phyloP scores from a whole-genome alignment of 2,888 invertebrate species.

The Ptychoptera albimana region DNA sequence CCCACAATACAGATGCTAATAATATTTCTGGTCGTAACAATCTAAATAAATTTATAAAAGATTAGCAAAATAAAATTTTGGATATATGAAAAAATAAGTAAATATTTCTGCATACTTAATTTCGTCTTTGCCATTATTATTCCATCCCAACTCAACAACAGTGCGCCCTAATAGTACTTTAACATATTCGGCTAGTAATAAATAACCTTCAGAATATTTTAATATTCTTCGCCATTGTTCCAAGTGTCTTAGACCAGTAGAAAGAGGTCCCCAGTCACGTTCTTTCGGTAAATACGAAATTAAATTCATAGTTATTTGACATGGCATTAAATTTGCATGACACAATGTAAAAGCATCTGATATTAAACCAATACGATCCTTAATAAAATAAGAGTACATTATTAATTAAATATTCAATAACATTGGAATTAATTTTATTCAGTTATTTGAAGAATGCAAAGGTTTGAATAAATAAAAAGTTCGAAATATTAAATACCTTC shows the following conservation, averaged over 20 bases:
- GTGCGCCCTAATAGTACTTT: conserved; percentile 26
- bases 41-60: conserved; percentile 15
- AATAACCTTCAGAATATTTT: conserved; percentile 30
- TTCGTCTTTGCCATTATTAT: conserved; percentile 25
- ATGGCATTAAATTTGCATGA: conserved; percentile 29
- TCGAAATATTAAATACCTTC: conserved; percentile 21
- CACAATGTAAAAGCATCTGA: conserved; percentile 32
- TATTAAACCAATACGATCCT: conserved; percentile 29
- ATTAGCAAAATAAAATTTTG: no score
- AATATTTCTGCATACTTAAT: conserved; percentile 16
- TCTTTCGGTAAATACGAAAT: conserved; percentile 28
- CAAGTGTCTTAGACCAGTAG: conserved; percentile 24
- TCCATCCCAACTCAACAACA: conserved; percentile 26
- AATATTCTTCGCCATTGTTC: conserved; percentile 32
- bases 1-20: conserved; percentile 29
- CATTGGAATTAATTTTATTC: background rate
- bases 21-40: conserved; percentile 27
- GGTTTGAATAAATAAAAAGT: background rate
- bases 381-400: background rate
- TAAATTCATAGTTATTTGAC: conserved; percentile 30
- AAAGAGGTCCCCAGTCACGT: conserved; percentile 28
- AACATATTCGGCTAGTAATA: conserved; percentile 30
- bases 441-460: no score
- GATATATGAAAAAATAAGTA: background rate
- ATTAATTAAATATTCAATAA: background rate